Evolutionary conservation across 2,888 invertebrate species (phyloP), one percentile per base, ranked within the genome.

Genomic region (Synanthedon tipuliformis): DNA sequence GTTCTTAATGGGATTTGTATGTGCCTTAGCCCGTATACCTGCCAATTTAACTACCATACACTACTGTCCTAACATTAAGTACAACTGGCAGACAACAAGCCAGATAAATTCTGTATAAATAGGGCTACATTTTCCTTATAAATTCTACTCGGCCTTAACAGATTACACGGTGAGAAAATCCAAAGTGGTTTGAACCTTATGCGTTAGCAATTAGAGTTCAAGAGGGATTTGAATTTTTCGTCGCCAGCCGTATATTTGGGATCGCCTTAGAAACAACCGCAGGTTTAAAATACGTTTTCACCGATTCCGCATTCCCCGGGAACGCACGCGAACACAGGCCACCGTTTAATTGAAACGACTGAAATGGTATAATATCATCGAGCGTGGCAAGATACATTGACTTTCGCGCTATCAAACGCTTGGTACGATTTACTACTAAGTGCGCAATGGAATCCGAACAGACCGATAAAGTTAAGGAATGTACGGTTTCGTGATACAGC

Each of bases 401-500:
- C 40, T 27, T 34, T 27, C n/a, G 5, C 5, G 12, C 5, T 40
- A 34, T 18, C 12, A 11, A 16, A 49, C 16, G 11, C 12, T n/a
- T 40, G 3, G 27, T 13, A 40, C 50, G 34, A 10, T n/a, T 10
- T 18, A 15, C n/a, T 13, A 54, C 52, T 40, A 52, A 52, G 40
- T 50, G 51, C 57, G 55, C 59, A 50, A 59, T 60, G 59, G 63
- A 66, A 68, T 66, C 50, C 60, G 27, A 54, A 53, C 52, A 52
- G 50, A 55, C 51, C 53, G 52, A 55, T 52, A 52, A 48, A 40
- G 54, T 54, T 53, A 15, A 10, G 23, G 12, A 50, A 53, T 55
- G 52, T 53, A 52, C 55, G 41, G 52, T 55, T 34, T 51, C 53
- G 45, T 41, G 41, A 23, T 50, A 50, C 16, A 10, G 34, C 16